Percentiles rank a stretch among this genome's conserved stretches.
Evolutionary conservation across 2,113 vertebrate genomes (phyloP).

Genomic region (Picathartes gymnocephalus): DNA sequence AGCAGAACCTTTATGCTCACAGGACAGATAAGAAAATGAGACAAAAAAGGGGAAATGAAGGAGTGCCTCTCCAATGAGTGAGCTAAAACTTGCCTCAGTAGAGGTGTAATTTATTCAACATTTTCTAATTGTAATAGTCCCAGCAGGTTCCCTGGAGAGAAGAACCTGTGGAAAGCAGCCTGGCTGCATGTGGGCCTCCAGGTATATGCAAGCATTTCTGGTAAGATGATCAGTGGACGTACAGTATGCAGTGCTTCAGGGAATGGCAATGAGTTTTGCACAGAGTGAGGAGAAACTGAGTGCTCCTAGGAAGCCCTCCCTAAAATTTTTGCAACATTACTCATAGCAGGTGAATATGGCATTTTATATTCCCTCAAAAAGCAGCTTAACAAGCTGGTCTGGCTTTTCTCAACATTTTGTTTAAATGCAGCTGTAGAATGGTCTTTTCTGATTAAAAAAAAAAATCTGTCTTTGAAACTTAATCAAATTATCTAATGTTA

Average conservation of each 20-base stretch:
- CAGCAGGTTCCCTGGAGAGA: not conserved
- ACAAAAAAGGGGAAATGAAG: not conserved
- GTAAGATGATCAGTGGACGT: rapidly evolving
- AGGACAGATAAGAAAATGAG: not conserved
- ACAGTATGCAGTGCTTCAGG: not conserved
- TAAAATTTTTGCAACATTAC: not conserved
- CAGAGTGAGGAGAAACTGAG: not conserved
- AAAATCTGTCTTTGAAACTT: not conserved
- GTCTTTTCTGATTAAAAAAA: not conserved
- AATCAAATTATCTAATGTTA: not conserved
- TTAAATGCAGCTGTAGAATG: not conserved
- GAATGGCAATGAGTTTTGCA: not conserved
- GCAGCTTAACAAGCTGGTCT: not conserved
- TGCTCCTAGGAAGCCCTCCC: not conserved
- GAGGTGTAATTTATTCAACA: not conserved
- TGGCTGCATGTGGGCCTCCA: not conserved
- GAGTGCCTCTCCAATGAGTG: not conserved
- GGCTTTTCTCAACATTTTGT: not conserved
- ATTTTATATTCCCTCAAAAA: not conserved
- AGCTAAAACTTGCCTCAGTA: not conserved
- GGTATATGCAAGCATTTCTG: not conserved
- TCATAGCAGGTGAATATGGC: not conserved
- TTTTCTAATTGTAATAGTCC: not conserved
- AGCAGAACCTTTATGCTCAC: not conserved
- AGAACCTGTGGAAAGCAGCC: not conserved